Conservation (phyloP, 2,797 vertebrate species). For the Bradypodion ventrale region DNA sequence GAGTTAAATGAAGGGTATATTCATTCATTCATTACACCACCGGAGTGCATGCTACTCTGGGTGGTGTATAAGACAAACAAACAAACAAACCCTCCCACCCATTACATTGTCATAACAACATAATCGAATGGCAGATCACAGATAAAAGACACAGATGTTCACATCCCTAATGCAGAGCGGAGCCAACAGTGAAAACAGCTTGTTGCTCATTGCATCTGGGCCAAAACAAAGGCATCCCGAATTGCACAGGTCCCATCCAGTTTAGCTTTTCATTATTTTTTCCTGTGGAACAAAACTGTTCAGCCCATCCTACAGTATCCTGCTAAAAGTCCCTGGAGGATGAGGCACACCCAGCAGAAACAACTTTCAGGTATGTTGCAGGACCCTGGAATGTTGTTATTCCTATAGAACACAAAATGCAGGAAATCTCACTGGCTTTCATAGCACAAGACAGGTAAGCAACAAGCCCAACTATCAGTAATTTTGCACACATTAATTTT, state of each 20-base stretch:
- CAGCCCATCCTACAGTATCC: neutral
- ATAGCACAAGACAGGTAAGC: fast-evolving
- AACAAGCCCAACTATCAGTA: fast-evolving
- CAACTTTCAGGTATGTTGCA: neutral
- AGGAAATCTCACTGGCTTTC: neutral
- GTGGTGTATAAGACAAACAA: no score
- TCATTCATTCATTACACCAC: no score
- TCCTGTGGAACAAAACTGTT: neutral
- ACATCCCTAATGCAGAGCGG: no score
- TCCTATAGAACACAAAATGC: neutral
- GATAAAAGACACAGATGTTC: no score
- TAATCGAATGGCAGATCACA: no score
- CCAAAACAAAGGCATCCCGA: neutral
- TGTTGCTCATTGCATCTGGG: neutral
- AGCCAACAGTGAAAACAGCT: neutral
- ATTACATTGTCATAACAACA: no score
- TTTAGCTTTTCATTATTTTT: neutral
- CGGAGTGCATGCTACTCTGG: no score
- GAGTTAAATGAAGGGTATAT: no score
- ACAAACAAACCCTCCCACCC: no score
- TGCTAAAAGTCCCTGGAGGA: neutral
- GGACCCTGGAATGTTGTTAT: neutral
- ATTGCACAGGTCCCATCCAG: neutral
- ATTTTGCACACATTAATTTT: neutral
- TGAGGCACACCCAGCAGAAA: neutral